Evolutionary conservation across 2,113 vertebrate genomes (phyloP), one percentile per base, ranked within the genome.

Genomic region (Hyperoodon ampullatus): DNA sequence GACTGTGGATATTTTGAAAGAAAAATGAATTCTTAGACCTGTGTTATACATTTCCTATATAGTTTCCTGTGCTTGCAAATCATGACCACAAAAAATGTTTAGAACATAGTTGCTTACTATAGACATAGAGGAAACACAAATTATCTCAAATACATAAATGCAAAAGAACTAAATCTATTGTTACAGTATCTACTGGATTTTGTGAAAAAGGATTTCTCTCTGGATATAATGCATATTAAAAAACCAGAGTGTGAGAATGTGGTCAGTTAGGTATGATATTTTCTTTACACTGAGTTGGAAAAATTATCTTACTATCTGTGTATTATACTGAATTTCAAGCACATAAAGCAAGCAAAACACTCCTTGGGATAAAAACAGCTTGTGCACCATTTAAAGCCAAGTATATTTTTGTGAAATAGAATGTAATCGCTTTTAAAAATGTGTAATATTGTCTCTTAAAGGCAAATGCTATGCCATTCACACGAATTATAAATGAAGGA

Each of bases 351-450:
- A 87, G 44, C 23, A 83, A 53, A 72, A 88, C 21, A 53, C 2
- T 55, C 50, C 24, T 82, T 33, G 10, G 47, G 24, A 84, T 96
- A 81, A 92, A 96, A 96, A 23, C 24, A 75, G 12, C 3, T 44
- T 13, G 19, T 39, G 13, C 6, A 61, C 28, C 70, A 9, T 92
- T 92, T 88, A 96, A 92, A 71, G 80, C 55, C 72, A 96, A 94
- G 21, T 93, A 9, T 30, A 65, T 85, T 93, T 58, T 97, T 5
- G 14, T 68, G 47, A 94, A 96, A 82, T 39, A 82, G 63, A 96
- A 65, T 91, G 71, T 68, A 96, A 94, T 95, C 3, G 0, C 50
- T 84, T 88, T 90, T 65, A 91, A 95, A 94, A 96, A 88, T 88
- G 33, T 87, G 47, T 65, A 63, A 82, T 82, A 35, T 53, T 53